Conservation (phyloP, 2,797 vertebrate species). For the Scomberomorus guttatus region DNA sequence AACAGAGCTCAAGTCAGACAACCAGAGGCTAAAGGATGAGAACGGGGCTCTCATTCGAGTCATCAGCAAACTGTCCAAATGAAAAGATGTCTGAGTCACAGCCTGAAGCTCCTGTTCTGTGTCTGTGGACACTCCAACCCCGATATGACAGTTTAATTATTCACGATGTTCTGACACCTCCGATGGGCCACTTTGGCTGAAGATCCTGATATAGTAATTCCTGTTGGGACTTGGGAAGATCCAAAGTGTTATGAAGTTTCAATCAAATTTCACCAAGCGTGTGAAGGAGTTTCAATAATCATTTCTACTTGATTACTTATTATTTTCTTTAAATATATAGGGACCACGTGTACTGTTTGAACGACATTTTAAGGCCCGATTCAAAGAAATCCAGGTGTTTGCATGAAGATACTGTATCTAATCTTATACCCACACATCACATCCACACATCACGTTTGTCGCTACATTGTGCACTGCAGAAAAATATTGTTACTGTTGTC, state of each 20-base stretch:
- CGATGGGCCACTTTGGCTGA: conserved; percentile 9
- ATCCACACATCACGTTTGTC: conserved; percentile 44
- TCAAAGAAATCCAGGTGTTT: conserved; percentile 37
- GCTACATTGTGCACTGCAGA: conserved; percentile 40
- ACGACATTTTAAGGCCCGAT: conserved; percentile 22
- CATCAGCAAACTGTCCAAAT: conserved; percentile 99
- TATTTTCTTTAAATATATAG: conserved; percentile 31
- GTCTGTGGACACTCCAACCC: conserved; percentile 25
- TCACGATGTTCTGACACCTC: conserved; percentile 29
- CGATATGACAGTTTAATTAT: conserved; percentile 34
- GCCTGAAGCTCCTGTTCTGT: conserved; percentile 32
- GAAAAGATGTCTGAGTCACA: conserved; percentile 59
- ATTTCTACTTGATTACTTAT: conserved; percentile 28
- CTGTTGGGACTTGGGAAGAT: conserved; percentile 22
- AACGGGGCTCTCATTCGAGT: conserved; percentile 98
- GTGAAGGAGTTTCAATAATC: conserved; percentile 10
- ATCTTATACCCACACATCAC: conserved; percentile 29
- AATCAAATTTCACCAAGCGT: conserved; percentile 20
- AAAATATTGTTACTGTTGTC: conserved; percentile 23
- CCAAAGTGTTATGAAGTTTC: conserved; percentile 37
- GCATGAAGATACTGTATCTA: conserved; percentile 36
- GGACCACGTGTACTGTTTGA: conserved; percentile 56
- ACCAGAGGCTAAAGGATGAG: conserved; percentile 98
- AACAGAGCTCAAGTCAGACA: conserved; percentile 96
- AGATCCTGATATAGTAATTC: conserved; percentile 2